Evolutionary conservation across 2,113 vertebrate species (phyloP).

Genomic region (Oceanites oceanicus): DNA sequence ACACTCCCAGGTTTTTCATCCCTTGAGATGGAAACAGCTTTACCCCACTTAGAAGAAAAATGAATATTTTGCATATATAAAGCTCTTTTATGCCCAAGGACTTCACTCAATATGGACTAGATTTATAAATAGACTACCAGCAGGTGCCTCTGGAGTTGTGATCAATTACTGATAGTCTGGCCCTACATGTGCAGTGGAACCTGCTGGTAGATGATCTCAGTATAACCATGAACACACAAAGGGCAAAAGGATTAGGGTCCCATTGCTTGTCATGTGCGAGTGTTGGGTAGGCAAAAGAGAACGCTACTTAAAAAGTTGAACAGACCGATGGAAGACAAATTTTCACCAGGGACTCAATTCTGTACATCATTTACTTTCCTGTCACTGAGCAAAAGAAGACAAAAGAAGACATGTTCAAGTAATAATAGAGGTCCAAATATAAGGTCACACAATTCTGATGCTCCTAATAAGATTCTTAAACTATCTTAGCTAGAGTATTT

Average conservation of each 20-base stretch:
- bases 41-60: neutral
- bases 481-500: neutral
- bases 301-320: neutral
- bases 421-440: neutral
- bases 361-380: neutral
- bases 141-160: neutral
- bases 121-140: neutral
- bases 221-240: neutral
- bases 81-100: neutral
- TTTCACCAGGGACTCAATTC: neutral
- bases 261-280: neutral
- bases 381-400: neutral
- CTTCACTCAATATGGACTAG: neutral
- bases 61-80: constrained; percentile 29
- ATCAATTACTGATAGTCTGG: neutral
- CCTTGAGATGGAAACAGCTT: constrained; percentile 24
- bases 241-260: neutral
- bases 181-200: neutral
- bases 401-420: neutral
- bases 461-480: neutral
- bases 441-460: neutral
- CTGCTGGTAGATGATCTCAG: neutral
- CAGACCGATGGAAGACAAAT: neutral
- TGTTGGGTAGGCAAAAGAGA: neutral
- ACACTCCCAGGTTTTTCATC: constrained; percentile 44